phyloP scores from a whole-genome alignment of 2,113 vertebrate genomes.

The Pycnonotus jocosus region DNA sequence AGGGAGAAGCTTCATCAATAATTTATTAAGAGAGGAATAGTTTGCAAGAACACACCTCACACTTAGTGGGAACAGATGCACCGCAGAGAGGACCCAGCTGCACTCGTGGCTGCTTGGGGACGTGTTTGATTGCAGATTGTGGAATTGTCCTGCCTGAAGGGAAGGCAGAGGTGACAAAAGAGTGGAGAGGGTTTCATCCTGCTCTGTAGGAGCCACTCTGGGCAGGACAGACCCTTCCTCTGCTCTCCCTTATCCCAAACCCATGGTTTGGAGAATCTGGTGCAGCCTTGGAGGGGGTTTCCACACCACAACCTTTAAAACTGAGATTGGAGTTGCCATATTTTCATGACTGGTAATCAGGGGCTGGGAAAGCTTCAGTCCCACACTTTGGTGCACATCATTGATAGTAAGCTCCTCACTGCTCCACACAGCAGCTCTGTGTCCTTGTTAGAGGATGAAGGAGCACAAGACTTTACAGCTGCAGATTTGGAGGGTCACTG shows the following conservation, averaged over 20 bases:
- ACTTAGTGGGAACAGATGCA: not conserved
- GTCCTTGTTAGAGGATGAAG: not conserved
- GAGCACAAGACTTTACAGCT: fast-evolving
- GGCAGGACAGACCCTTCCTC: not conserved
- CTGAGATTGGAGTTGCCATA: not conserved
- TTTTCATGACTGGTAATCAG: not conserved
- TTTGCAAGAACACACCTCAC: not conserved
- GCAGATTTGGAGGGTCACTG: not conserved
- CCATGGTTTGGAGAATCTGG: not conserved
- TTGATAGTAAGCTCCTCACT: not conserved
- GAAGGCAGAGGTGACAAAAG: not conserved
- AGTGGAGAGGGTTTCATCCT: fast-evolving
- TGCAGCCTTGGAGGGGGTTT: not conserved
- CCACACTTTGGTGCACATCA: not conserved
- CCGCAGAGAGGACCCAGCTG: not conserved
- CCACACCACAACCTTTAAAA: not conserved
- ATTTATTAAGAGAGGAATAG: slow-evolving; percentile 16
- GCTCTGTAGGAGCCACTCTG: not conserved
- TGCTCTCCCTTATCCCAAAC: fast-evolving
- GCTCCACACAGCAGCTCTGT: not conserved
- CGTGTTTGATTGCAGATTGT: not conserved
- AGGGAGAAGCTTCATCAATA: slow-evolving; percentile 23
- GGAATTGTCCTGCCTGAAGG: not conserved
- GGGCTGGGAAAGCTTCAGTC: not conserved
- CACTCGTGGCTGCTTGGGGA: fast-evolving